Evolutionary conservation across 2,113 vertebrate species (phyloP), one percentile per base, ranked within the genome.

Genomic region (Macrotus californicus): DNA sequence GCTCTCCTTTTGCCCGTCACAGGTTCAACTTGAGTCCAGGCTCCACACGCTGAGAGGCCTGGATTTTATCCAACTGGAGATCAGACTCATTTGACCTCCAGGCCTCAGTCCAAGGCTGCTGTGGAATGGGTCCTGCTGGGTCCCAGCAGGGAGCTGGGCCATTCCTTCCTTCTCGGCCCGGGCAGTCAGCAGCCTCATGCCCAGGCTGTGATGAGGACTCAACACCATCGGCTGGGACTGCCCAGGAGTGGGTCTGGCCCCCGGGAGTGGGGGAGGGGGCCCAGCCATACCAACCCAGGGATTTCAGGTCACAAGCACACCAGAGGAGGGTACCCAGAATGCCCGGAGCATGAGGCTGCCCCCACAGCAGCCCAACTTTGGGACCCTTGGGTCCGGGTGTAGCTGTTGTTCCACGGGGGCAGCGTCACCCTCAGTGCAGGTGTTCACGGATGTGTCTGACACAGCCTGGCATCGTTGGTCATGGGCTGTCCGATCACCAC

Each of bases 111-210:
- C 34, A 22, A 5, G 31, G 29, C 11, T 7, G 11, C 36, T 21
- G 18, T 46, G 24, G 21, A 36, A 21, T 26, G 72, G 67, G 19
- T 11, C 26, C 72, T 50, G 66, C 66, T 73, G 59, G 39, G 75
- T 39, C 73, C 94, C 93, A 79, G 96, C 89, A 87, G 81, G 93
- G 95, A 77, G 50, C 70, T 75, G 9, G 52, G 29, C 72, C 54
- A 59, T 31, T 3, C 54, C 41, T 89, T 94, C 0, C 61, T 81
- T 85, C 73, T 52, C n/a, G n/a, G n/a, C n/a, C n/a, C n/a, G n/a
- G n/a, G n/a, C n/a, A n/a, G n/a, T n/a, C n/a, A n/a, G n/a, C n/a
- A n/a, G n/a, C n/a, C n/a, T n/a, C n/a, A n/a, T n/a, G 10, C 59
- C n/a, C 21, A 52, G 50, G 66, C 4, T 2, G 9, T 26, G 46